Percentiles rank a stretch among this genome's conserved stretches.
phyloP scores from a whole-genome alignment of 2,888 invertebrate genomes.

The Drosophila melanosoma region DNA sequence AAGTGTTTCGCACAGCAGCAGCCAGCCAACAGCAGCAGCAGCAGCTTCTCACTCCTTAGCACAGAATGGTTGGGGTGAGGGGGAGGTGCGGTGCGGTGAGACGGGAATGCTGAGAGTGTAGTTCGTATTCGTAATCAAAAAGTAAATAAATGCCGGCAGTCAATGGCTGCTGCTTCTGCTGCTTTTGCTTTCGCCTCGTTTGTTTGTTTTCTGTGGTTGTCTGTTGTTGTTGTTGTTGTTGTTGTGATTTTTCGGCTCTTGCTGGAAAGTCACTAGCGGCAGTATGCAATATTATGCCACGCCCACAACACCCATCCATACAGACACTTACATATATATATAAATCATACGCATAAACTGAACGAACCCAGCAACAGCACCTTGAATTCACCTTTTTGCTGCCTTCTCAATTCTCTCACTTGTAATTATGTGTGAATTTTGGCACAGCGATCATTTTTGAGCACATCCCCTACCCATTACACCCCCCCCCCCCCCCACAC shows the following conservation, averaged over 20 bases:
- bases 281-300: slow-evolving; percentile 52
- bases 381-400: slow-evolving; percentile 14
- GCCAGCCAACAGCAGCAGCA: slow-evolving; percentile 13
- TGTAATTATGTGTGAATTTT: slow-evolving; percentile 78
- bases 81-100: no score
- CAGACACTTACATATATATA: slow-evolving; percentile 13
- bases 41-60: slow-evolving; percentile 11
- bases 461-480: not conserved
- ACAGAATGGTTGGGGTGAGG: no score
- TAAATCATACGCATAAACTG: slow-evolving; percentile 55
- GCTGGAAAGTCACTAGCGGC: slow-evolving; percentile 65
- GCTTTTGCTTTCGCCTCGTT: slow-evolving; percentile 55
- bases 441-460: slow-evolving; percentile 57
- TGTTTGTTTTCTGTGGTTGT: slow-evolving; percentile 62
- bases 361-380: slow-evolving; percentile 3
- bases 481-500: not conserved
- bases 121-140: slow-evolving; percentile 64
- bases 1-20: slow-evolving; percentile 83
- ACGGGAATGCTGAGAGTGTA: not conserved
- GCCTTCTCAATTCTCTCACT: slow-evolving; percentile 35
- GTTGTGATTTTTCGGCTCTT: slow-evolving; percentile 22
- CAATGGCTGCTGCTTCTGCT: slow-evolving; percentile 27
- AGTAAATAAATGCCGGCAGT: slow-evolving; percentile 74
- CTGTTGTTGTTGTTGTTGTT: slow-evolving; percentile 40
- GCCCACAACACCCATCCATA: slow-evolving; percentile 64